Evolutionary conservation across 1,140 invertebrate genomes (phyloP), one percentile per base, ranked within the genome.

Genomic region (Megathymus violae): DNA sequence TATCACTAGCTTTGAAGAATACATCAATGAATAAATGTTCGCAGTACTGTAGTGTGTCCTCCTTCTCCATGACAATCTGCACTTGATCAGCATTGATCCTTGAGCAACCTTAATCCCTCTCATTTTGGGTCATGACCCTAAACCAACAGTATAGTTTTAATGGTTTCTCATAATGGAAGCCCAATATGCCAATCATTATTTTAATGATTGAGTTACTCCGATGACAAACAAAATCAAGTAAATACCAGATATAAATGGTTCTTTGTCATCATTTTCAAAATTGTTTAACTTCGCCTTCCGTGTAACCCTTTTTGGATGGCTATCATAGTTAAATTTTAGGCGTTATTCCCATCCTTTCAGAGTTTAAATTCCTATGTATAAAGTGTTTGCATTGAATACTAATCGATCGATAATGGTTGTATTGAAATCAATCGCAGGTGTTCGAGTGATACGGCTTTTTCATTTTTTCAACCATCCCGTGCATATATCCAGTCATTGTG

Each of bases 371-470:
- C 0, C 14, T 4, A 3, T 51, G 15, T 15, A 14, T 5, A 14
- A 47, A 58, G 2, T 17, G 4, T 19, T 9, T 44, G 15, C 27
- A 59, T 60, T 52, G 40, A 52, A 52, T 58, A 63, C 64, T 64
- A 85, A 88, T 88, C 83, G 74, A 85, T 85, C 77, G 80, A 77
- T 78, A 71, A 81, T 74, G 71, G 69, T 69, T 80, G 72, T 75
- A 77, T 85, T 77, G 72, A 79, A 73, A 72, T 74, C 69, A 82
- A 82, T 84, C 76, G 85, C 85, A 89, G 84, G 87, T 89, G 87
- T 88, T 74, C 77, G 64, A 76, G 68, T 88, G 87, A 89, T 74
- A 80, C 68, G 68, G 73, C 74, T n/a, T n/a, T n/a, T n/a, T n/a
- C n/a, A n/a, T 82, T 78, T 88, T 85, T 84, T 81, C 67, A 25